Evolutionary conservation across 2,113 vertebrate species (phyloP).

Genomic region (Hemiprocne comata): DNA sequence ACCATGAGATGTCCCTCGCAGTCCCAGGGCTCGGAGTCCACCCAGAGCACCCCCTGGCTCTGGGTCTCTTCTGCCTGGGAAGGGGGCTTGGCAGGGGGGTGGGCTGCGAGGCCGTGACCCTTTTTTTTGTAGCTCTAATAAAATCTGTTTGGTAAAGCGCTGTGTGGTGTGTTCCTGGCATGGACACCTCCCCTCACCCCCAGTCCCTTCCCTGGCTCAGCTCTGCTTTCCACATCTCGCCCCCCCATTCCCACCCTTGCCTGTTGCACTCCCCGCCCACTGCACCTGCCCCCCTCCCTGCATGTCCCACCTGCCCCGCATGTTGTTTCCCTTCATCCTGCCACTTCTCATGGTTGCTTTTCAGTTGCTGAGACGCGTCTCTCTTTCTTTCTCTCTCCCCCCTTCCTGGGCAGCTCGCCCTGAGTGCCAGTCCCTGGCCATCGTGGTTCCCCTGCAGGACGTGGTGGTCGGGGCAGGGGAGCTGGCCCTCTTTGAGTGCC

Average conservation of each 20-base stretch:
- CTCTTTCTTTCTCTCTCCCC: slow-evolving; percentile 60
- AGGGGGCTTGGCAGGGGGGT: not conserved
- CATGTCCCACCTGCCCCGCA: slow-evolving; percentile 13
- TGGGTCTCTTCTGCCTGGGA: not conserved
- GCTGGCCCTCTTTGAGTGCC: slow-evolving; percentile 93
- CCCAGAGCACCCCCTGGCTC: not conserved
- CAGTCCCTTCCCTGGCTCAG: not conserved
- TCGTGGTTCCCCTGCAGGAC: slow-evolving; percentile 89
- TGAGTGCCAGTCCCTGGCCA: slow-evolving; percentile 85
- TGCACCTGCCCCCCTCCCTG: slow-evolving; percentile 9
- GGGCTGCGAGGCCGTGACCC: slow-evolving; percentile 40
- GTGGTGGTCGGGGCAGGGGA: slow-evolving; percentile 93
- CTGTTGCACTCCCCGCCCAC: not conserved
- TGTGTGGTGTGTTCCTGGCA: slow-evolving; percentile 78
- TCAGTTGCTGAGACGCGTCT: slow-evolving; percentile 66
- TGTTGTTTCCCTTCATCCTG: not conserved
- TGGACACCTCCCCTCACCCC: slow-evolving; percentile 37
- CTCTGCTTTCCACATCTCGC: not conserved
- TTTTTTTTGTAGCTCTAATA: slow-evolving; percentile 77
- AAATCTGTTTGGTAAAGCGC: slow-evolving; percentile 81
- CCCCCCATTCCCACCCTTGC: slow-evolving; percentile 20
- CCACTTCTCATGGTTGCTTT: slow-evolving; percentile 39
- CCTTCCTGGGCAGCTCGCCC: slow-evolving; percentile 77
- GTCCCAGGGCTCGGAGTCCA: not conserved
- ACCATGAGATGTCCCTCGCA: not conserved